phyloP scores from a whole-genome alignment of 1,140 invertebrate species.

The Magallana angulata region DNA sequence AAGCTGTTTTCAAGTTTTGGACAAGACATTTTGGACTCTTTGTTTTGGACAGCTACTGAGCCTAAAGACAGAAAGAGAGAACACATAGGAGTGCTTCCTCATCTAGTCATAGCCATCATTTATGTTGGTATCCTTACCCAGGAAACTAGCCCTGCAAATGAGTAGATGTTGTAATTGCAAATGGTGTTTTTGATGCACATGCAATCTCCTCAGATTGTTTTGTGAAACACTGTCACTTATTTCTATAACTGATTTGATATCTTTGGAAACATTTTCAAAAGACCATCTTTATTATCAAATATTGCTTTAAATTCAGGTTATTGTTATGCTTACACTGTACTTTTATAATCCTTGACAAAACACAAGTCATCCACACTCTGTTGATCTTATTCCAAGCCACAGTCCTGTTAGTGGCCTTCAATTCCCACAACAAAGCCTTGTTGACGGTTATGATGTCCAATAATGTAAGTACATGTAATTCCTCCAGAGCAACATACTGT shows the following conservation, averaged over 20 bases:
- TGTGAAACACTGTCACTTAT: background rate
- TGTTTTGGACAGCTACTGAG: conserved; percentile 98
- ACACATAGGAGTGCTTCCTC: conserved; percentile 92
- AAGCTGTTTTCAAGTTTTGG: conserved; percentile 97
- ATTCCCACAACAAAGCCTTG: conserved; percentile 98
- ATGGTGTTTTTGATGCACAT: background rate
- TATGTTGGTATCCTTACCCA: conserved; percentile 96
- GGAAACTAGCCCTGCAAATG: background rate
- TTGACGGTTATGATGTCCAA: conserved; percentile 99
- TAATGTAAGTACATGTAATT: conserved; percentile 88
- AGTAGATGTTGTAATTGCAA: background rate
- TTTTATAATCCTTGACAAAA: background rate
- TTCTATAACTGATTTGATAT: too few relatives aligned
- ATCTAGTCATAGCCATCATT: conserved; percentile 91
- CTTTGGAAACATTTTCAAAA: too few relatives aligned
- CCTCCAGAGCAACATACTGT: background rate
- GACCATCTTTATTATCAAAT: too few relatives aligned
- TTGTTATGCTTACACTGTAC: too few relatives aligned
- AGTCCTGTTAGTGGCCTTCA: conserved; percentile 98
- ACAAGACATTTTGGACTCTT: conserved; percentile 97
- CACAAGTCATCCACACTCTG: conserved; percentile 91
- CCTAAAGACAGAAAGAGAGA: conserved; percentile 88
- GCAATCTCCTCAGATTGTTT: background rate
- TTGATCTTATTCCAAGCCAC: conserved; percentile 94
- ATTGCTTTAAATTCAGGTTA: too few relatives aligned